Conservation (phyloP, 2,888 invertebrate species). For the Drosophila anomalata region DNA sequence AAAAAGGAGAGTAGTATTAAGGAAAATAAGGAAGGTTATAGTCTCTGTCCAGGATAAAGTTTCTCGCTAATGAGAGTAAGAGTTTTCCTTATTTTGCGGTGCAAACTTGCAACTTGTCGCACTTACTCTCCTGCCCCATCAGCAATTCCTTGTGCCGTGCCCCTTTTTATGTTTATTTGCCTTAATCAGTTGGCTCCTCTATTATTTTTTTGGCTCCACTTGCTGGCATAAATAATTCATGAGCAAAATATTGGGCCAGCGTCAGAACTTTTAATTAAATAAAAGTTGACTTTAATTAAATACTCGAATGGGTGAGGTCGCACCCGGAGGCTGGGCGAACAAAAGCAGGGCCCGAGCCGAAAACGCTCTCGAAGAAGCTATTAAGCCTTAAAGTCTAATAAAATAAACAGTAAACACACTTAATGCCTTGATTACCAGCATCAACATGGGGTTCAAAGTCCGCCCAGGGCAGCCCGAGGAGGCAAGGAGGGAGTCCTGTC, state of each 20-base stretch:
- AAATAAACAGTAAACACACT: conserved; percentile 80
- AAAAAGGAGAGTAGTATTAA: conserved; percentile 35
- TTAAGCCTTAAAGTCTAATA: conserved; percentile 80
- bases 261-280: conserved; percentile 74
- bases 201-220: conserved; percentile 23
- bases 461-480: conserved; percentile 5
- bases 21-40: conserved; percentile 54
- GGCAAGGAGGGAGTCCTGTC: conserved; percentile 10
- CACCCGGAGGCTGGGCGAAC: conserved; percentile 2
- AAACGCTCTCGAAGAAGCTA: conserved; percentile 61
- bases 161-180: conserved; percentile 38
- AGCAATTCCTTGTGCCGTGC: conserved; percentile 14
- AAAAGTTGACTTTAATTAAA: conserved; percentile 73
- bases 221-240: conserved; percentile 69
- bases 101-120: conserved; percentile 54
- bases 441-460: conserved; percentile 49
- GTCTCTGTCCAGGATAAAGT: conserved; percentile 49
- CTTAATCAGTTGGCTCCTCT: conserved; percentile 24
- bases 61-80: conserved; percentile 78
- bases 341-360: conserved; percentile 22
- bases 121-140: conserved; percentile 26
- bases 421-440: conserved; percentile 80
- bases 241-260: conserved; percentile 28
- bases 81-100: conserved; percentile 59
- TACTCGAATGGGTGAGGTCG: conserved; percentile 42